These are phyloP conservation scores for Muscicapa comitata DNA, from an alignment of 2,797 vertebrate genomes.

Conservation along the genomic window DNA sequence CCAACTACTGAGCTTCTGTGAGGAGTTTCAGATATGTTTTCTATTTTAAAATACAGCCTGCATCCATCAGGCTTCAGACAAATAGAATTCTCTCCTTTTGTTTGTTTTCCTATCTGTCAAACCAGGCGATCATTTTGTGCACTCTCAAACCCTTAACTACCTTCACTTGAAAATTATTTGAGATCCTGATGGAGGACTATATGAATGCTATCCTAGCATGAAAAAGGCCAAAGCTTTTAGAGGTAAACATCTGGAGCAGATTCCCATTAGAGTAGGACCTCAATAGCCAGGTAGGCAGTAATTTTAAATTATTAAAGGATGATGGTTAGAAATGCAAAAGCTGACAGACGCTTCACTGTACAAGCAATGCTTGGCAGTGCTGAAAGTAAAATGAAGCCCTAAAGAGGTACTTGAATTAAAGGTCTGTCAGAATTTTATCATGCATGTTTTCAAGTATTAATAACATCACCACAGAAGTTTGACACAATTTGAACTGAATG, in stretches of 20 bases:
- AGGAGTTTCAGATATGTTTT: background rate
- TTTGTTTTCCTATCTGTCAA: background rate
- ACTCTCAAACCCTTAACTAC: background rate
- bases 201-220: background rate
- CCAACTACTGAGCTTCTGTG: background rate
- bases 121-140: background rate
- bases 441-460: background rate
- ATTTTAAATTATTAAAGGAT: background rate
- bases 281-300: background rate
- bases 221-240: background rate
- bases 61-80: background rate
- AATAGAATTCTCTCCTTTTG: background rate
- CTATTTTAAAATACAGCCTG: background rate
- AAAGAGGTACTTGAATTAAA: constrained; percentile 7
- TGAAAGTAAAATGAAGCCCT: background rate
- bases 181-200: background rate
- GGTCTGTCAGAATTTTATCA: constrained; percentile 8
- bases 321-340: background rate
- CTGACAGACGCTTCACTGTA: background rate
- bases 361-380: background rate
- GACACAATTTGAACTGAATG: background rate
- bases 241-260: background rate
- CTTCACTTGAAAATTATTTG: background rate
- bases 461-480: background rate
- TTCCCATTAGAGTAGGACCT: background rate